A percentile compares a stretch with the other conserved stretches of the same genome.
Conservation (phyloP, 2,113 vertebrate genomes). For the Quiscalus mexicanus region DNA sequence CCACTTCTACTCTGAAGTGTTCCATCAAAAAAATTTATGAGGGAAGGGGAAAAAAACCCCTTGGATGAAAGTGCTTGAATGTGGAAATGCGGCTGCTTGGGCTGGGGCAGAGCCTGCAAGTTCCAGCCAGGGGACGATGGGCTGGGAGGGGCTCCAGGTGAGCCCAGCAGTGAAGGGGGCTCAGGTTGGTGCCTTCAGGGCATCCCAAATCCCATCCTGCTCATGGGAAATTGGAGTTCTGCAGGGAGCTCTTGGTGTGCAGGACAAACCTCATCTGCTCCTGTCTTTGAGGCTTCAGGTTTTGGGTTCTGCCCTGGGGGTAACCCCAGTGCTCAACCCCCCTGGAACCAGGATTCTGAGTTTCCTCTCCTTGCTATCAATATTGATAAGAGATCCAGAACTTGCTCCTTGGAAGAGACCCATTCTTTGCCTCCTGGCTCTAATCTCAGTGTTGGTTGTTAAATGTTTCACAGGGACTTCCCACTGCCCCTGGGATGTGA, state of each 20-base stretch:
- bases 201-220: rapidly evolving
- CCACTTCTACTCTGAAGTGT: not conserved
- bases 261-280: not conserved
- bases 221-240: rapidly evolving
- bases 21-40: not conserved
- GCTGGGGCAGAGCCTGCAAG: not conserved
- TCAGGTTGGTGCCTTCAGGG: not conserved
- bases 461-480: not conserved
- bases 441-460: not conserved
- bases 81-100: not conserved
- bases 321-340: not conserved
- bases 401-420: not conserved
- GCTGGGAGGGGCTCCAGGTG: not conserved
- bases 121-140: not conserved
- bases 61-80: not conserved
- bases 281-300: not conserved
- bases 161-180: not conserved
- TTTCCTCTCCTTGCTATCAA: not conserved
- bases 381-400: not conserved
- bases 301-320: not conserved
- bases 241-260: not conserved
- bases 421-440: not conserved
- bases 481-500: not conserved
- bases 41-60: too few relatives aligned
- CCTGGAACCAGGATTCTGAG: not conserved